These are phyloP conservation scores for Drosophila kanapiae DNA, from an alignment of 1,140 invertebrate species.

Conservation along the genomic window DNA sequence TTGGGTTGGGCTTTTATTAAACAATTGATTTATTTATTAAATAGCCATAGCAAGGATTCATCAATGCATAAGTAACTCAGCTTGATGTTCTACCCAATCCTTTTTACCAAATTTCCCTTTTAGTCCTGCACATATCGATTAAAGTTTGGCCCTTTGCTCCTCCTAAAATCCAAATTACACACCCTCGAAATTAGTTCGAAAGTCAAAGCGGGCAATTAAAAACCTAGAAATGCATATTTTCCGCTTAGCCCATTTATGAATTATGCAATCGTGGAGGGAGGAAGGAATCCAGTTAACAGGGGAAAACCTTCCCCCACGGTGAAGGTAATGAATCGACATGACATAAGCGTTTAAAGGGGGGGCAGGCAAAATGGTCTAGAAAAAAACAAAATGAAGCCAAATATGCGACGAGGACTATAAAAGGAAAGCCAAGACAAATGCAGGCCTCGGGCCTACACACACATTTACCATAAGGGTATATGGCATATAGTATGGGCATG, in stretches of 20 bases:
- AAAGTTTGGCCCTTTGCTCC: background rate
- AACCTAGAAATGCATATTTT: slow-evolving; percentile 59
- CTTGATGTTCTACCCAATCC: too few relatives aligned
- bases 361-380: slow-evolving; percentile 16
- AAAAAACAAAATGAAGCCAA: slow-evolving; percentile 39
- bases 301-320: slow-evolving; percentile 21
- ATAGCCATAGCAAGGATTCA: background rate
- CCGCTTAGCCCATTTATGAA: slow-evolving; percentile 55
- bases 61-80: background rate
- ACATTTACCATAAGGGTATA: background rate
- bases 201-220: slow-evolving; percentile 31
- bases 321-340: slow-evolving; percentile 53
- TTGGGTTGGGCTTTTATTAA: too few relatives aligned
- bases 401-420: slow-evolving; percentile 14
- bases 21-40: too few relatives aligned
- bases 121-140: slow-evolving; percentile 11
- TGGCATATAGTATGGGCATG: background rate
- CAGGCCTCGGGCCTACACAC: slow-evolving; percentile 9
- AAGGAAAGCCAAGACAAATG: slow-evolving; percentile 31
- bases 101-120: background rate
- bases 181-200: slow-evolving; percentile 13
- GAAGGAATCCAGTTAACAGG: slow-evolving; percentile 4
- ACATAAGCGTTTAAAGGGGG: slow-evolving; percentile 65
- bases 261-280: slow-evolving; percentile 47
- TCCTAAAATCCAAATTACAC: background rate